Conservation (phyloP, 2,113 vertebrate species). For the Falco punctatus region DNA sequence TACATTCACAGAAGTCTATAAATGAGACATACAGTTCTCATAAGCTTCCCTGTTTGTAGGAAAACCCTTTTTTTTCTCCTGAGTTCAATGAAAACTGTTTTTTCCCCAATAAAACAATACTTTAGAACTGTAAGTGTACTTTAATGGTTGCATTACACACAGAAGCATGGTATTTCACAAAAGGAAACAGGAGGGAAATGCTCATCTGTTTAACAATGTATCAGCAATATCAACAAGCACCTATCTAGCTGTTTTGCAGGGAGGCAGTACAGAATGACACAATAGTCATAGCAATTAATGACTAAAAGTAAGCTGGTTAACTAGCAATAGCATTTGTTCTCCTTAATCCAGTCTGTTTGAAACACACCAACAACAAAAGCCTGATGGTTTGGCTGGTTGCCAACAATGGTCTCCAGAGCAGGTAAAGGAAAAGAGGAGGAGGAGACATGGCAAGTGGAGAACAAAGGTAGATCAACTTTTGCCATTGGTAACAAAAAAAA, state of each 20-base stretch:
- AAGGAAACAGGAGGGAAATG: conserved; percentile 75
- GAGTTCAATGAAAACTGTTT: conserved; percentile 5
- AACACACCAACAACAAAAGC: not conserved
- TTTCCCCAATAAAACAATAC: not conserved
- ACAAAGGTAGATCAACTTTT: conserved; percentile 28
- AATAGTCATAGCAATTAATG: conserved; percentile 40
- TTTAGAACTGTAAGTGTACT: conserved; percentile 33
- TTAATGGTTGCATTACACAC: not conserved
- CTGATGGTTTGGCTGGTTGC: not conserved
- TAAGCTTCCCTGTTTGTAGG: not conserved
- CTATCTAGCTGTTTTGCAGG: not conserved
- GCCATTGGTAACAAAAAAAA: conserved; percentile 16
- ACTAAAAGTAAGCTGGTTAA: not conserved
- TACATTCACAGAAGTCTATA: not conserved
- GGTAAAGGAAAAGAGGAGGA: conserved; percentile 42
- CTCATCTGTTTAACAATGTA: not conserved
- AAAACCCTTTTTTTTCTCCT: not conserved
- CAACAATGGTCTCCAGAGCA: conserved; percentile 10
- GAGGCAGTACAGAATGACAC: conserved; percentile 8
- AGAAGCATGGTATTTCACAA: conserved; percentile 32
- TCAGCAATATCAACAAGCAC: not conserved
- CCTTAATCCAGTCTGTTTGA: not conserved
- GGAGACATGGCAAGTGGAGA: conserved; percentile 9
- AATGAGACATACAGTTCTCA: conserved; percentile 12
- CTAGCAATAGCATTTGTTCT: conserved; percentile 26